phyloP scores from a whole-genome alignment of 1,140 invertebrate genomes.

The Saccostrea cuccullata region DNA sequence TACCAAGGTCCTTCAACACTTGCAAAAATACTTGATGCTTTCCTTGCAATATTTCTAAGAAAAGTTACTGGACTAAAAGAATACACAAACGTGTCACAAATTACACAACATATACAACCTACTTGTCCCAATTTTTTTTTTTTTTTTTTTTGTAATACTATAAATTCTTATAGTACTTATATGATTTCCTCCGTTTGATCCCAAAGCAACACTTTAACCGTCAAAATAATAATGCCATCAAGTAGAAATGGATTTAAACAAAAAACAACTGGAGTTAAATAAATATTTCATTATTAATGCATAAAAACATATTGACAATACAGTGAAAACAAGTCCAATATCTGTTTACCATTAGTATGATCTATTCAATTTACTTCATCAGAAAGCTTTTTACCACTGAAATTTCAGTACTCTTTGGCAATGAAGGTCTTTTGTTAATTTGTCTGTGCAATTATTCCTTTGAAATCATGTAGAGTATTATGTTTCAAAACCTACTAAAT shows the following conservation, averaged over 20 bases:
- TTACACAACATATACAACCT: no score
- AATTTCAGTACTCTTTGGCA: conserved; percentile 12
- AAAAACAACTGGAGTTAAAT: conserved; percentile 10
- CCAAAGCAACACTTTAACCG: no score
- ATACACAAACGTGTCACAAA: neutral
- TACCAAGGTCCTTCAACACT: conserved; percentile 7
- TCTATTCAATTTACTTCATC: conserved; percentile 36
- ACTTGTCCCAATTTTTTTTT: no score
- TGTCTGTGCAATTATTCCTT: conserved; percentile 7
- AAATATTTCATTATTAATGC: conserved; percentile 22
- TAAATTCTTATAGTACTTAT: no score
- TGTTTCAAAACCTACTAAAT: conserved; percentile 14
- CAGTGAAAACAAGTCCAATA: neutral
- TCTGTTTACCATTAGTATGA: neutral
- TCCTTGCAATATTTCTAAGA: neutral
- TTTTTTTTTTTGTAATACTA: no score
- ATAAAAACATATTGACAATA: neutral
- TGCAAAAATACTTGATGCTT: neutral
- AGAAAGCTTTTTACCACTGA: conserved; percentile 31
- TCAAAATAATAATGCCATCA: no score
- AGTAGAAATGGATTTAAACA: neutral
- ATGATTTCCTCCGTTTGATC: no score
- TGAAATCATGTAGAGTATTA: conserved; percentile 25
- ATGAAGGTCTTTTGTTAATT: conserved; percentile 32
- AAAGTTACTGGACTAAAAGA: neutral